Conservation (phyloP, 2,888 invertebrate species). For the Scaptomyza flava region DNA sequence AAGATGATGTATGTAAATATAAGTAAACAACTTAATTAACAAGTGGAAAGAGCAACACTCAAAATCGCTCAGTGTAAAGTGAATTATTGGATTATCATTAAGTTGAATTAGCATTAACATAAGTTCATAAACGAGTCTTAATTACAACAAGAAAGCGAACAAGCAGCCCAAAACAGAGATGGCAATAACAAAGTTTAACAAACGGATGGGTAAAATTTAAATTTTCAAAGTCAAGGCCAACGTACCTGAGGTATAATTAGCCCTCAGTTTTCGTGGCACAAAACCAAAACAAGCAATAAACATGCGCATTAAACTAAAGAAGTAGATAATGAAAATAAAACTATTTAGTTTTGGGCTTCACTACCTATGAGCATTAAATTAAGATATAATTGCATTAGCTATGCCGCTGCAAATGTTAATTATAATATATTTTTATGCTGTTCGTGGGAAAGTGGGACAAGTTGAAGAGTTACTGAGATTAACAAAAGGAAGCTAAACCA, state of each 20-base stretch:
- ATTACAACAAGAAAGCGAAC: slow-evolving; percentile 44
- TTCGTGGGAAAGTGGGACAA: slow-evolving; percentile 37
- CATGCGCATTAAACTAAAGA: slow-evolving; percentile 22
- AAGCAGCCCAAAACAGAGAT: slow-evolving; percentile 27
- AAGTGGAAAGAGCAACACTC: not conserved
- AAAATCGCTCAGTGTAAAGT: slow-evolving; percentile 28
- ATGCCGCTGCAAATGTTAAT: slow-evolving; percentile 6
- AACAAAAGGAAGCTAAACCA: slow-evolving; percentile 64
- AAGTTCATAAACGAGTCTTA: slow-evolving; percentile 40
- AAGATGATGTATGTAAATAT: slow-evolving; percentile 11
- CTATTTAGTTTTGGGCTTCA: slow-evolving; percentile 10
- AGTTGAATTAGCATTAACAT: slow-evolving; percentile 40
- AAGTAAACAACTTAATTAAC: not conserved
- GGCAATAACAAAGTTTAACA: slow-evolving; percentile 7
- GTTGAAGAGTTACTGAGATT: slow-evolving; percentile 11
- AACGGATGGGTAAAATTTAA: slow-evolving; percentile 28
- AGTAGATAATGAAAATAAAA: slow-evolving; percentile 12
- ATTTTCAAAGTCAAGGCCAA: slow-evolving; percentile 68
- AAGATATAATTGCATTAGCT: slow-evolving; percentile 25
- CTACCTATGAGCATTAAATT: slow-evolving; percentile 26
- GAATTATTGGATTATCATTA: slow-evolving; percentile 37
- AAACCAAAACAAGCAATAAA: slow-evolving; percentile 31
- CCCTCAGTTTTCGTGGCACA: slow-evolving; percentile 24
- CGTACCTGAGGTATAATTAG: slow-evolving; percentile 37
- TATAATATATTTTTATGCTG: not conserved